Evolutionary conservation across 2,888 invertebrate genomes (phyloP).

Genomic region (Diplolepis rosae): DNA sequence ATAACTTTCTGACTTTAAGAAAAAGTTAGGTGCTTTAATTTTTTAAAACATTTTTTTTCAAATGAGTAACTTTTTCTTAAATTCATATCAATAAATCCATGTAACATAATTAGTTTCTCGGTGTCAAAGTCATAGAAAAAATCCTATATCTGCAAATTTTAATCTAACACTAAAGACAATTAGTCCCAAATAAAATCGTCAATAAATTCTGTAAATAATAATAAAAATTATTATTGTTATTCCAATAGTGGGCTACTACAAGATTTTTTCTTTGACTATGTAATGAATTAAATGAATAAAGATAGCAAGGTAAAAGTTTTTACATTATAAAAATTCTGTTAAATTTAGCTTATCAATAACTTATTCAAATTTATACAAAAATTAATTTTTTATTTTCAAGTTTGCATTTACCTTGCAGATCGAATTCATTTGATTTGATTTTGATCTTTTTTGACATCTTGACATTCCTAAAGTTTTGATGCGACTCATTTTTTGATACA

Average conservation of each 20-base stretch:
- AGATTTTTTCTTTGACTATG: slow-evolving; percentile 19
- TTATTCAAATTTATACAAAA: not conserved
- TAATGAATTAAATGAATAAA: not conserved
- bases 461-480: slow-evolving; percentile 15
- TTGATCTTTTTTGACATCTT: not conserved
- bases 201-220: not conserved
- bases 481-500: slow-evolving; percentile 27
- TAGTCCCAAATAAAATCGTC: not conserved
- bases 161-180: not conserved
- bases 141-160: not conserved
- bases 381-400: slow-evolving; percentile 12
- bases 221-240: slow-evolving; percentile 4
- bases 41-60: slow-evolving; percentile 5
- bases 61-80: slow-evolving; percentile 37
- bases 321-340: not conserved
- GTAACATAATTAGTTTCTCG: slow-evolving; percentile 31
- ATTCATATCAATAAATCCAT: not conserved
- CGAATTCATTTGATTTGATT: slow-evolving; percentile 5
- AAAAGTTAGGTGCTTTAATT: slow-evolving; percentile 23
- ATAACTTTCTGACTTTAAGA: slow-evolving; percentile 36
- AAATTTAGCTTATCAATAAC: not conserved
- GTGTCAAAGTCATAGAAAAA: slow-evolving; percentile 16
- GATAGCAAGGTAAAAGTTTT: not conserved
- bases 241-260: not conserved
- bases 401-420: not conserved